Conservation (phyloP, 2,113 vertebrate species). For the Rhynchopsitta pachyrhyncha region DNA sequence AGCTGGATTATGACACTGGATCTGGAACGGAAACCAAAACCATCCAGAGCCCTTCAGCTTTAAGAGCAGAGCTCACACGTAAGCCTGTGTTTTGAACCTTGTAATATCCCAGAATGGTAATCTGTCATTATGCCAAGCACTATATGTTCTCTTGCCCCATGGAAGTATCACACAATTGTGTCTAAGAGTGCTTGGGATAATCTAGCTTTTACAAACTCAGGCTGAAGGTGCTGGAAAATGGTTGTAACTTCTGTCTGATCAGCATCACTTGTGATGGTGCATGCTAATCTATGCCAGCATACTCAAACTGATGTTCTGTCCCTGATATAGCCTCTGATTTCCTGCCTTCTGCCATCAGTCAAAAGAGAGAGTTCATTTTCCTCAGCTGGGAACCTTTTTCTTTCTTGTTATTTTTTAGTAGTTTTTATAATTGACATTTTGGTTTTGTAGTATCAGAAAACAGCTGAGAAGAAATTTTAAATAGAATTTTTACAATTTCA, state of each 20-base stretch:
- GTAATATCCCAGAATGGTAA: neutral
- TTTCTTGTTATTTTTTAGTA: neutral
- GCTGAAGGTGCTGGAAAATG: neutral
- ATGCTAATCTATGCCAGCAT: neutral
- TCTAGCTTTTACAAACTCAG: neutral
- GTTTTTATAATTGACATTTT: neutral
- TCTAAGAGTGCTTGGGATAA: neutral
- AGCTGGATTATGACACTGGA: conserved; percentile 80
- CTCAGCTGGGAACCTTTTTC: neutral
- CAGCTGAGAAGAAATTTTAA: conserved; percentile 1
- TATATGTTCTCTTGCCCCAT: fast-evolving
- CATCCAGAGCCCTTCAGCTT: conserved; percentile 72
- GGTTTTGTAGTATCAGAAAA: neutral
- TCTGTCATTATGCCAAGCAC: fast-evolving
- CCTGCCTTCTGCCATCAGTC: neutral
- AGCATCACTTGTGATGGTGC: neutral
- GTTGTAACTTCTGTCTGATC: neutral
- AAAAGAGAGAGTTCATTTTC: neutral
- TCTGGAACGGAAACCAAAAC: conserved; percentile 67
- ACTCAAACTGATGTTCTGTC: neutral
- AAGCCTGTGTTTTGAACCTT: neutral
- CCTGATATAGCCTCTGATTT: neutral
- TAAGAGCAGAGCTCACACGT: conserved; percentile 80
- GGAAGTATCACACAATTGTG: neutral
- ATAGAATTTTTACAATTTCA: neutral